Percentiles rank a stretch among this genome's conserved stretches.
Conservation (phyloP, 2,113 vertebrate species). For the Dipodomys ordii region DNA sequence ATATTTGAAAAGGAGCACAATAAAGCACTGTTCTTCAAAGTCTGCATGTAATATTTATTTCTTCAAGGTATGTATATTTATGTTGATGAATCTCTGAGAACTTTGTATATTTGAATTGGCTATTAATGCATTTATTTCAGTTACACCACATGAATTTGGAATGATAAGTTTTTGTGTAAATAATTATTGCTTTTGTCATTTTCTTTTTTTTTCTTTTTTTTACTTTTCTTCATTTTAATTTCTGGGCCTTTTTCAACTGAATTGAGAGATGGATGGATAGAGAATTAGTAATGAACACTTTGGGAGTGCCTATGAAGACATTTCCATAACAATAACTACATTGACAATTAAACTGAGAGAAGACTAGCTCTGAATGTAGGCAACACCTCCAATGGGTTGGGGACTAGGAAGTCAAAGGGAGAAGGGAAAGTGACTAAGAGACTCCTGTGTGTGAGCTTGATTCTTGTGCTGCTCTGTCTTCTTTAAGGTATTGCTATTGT, state of each 20-base stretch:
- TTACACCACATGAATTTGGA: not conserved
- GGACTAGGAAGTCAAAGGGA: no score
- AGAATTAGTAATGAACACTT: not conserved
- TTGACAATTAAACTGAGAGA: not conserved
- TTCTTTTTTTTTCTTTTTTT: no score
- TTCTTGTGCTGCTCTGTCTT: not conserved
- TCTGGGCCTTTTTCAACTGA: not conserved
- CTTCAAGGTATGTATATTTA: not conserved
- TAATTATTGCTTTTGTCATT: not conserved
- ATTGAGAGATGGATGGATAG: not conserved
- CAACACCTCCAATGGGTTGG: rapidly evolving
- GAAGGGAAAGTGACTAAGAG: not conserved
- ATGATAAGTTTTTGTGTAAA: not conserved
- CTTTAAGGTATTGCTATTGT: not conserved
- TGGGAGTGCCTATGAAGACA: not conserved
- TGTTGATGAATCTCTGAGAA: not conserved
- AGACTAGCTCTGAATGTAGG: not conserved
- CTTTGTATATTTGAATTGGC: not conserved
- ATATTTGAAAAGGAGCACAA: not conserved
- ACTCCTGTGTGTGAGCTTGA: no score
- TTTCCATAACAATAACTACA: not conserved
- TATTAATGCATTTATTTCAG: not conserved
- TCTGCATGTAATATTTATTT: not conserved
- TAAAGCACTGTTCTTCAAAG: not conserved
- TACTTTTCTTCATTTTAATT: not conserved